Conservation (phyloP, 2,113 vertebrate species). For the Nyctibius bracteatus region DNA sequence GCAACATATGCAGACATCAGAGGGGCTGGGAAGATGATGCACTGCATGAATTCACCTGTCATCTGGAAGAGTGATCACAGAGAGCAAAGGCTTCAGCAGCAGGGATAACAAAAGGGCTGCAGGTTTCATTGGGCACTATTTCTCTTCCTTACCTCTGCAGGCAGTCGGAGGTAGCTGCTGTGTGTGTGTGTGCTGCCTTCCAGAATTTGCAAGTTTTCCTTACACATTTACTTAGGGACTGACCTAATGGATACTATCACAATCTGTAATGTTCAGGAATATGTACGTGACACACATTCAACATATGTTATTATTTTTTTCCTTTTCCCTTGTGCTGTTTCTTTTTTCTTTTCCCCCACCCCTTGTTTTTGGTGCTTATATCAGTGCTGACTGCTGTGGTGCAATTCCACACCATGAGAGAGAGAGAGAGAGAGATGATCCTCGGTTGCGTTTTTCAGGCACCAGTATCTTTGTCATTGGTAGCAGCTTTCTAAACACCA, state of each 20-base stretch:
- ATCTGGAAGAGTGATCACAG: background rate
- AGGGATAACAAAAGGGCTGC: background rate
- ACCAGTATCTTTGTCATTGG: background rate
- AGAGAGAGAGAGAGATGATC: background rate
- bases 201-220: background rate
- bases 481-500: constrained; percentile 35
- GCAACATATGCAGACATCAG: background rate
- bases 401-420: background rate
- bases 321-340: background rate
- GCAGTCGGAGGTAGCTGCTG: background rate
- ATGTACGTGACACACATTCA: rapidly evolving
- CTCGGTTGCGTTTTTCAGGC: background rate
- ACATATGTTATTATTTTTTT: background rate
- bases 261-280: background rate
- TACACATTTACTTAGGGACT: background rate
- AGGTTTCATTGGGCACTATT: background rate
- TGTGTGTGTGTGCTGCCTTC: background rate
- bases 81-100: background rate
- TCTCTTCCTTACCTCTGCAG: background rate
- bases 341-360: background rate
- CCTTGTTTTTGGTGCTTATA: background rate
- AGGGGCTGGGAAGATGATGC: background rate
- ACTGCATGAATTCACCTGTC: background rate
- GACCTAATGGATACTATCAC: background rate
- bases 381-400: background rate